phyloP scores from a whole-genome alignment of 2,888 invertebrate genomes.

The Hemithea aestivaria region DNA sequence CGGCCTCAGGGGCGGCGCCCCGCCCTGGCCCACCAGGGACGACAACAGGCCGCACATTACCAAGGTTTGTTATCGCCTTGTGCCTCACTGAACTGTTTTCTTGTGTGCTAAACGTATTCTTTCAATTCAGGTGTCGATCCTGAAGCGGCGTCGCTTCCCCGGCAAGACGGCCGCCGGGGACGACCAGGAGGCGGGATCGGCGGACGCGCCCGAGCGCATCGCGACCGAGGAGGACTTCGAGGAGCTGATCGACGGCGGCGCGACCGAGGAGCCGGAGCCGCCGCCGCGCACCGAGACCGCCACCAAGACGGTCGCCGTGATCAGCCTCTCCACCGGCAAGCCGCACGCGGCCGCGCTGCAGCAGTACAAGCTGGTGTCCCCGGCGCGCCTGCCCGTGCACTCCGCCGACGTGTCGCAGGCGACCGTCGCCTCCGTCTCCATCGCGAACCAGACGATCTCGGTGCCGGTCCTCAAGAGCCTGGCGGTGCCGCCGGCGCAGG shows the following conservation, averaged over 20 bases:
- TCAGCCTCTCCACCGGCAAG: conserved; percentile 68
- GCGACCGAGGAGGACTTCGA: conserved; percentile 84
- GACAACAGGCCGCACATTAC: conserved; percentile 53
- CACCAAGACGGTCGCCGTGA: conserved; percentile 75
- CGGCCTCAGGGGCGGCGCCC: conserved; percentile 82
- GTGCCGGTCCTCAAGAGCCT: conserved; percentile 70
- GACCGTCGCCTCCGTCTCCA: conserved; percentile 76
- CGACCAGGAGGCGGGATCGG: conserved; percentile 29
- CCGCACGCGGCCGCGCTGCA: conserved; percentile 59
- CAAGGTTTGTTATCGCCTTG: conserved; percentile 4
- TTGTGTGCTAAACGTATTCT: no score
- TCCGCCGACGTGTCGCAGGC: conserved; percentile 79
- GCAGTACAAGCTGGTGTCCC: conserved; percentile 68
- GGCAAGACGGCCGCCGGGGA: conserved; percentile 48
- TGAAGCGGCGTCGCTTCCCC: conserved; percentile 72
- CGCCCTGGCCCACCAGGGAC: conserved; percentile 78
- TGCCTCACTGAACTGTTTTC: no score
- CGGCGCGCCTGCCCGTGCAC: conserved; percentile 62
- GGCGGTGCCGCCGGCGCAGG: conserved; percentile 55
- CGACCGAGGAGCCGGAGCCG: conserved; percentile 65
- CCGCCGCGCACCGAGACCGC: conserved; percentile 73
- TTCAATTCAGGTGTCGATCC: conserved; percentile 56
- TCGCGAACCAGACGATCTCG: conserved; percentile 74
- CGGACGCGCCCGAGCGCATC: conserved; percentile 79
- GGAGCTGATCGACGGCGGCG: conserved; percentile 81